A percentile compares a stretch with the other conserved stretches of the same genome.
phyloP scores from a whole-genome alignment of 2,888 invertebrate species.

The Tuberolachnus salignus region DNA sequence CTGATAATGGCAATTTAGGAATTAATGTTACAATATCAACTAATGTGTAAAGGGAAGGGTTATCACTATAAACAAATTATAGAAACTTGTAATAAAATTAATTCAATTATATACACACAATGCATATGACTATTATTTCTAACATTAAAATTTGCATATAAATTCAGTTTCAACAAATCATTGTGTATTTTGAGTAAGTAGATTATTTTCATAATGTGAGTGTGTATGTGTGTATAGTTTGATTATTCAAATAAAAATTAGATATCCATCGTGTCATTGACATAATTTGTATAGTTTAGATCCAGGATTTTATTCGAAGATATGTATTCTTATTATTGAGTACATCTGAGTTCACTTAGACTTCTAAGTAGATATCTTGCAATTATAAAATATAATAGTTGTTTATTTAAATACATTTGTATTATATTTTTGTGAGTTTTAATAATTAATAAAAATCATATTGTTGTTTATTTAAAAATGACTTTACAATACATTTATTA shows the following conservation, averaged over 20 bases:
- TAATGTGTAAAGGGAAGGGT: constrained; percentile 16
- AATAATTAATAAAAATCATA: neutral
- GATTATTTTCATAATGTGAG: neutral
- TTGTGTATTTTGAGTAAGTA: neutral
- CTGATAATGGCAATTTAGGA: constrained; percentile 98
- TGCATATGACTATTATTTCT: constrained; percentile 26
- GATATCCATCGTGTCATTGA: neutral
- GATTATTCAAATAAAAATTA: no score
- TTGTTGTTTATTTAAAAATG: constrained; percentile 32
- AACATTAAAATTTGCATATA: neutral
- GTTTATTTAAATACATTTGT: neutral
- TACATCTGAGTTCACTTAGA: constrained; percentile 4
- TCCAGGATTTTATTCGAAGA: neutral
- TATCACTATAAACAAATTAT: neutral
- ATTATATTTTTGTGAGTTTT: constrained; percentile 17
- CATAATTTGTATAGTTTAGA: neutral
- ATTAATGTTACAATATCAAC: constrained; percentile 99
- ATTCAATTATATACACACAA: neutral
- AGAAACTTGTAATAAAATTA: neutral
- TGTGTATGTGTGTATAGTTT: constrained; percentile 1
- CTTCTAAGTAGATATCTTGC: neutral
- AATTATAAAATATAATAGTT: neutral
- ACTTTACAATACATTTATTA: neutral
- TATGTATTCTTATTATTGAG: constrained; percentile 29
- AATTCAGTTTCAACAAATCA: neutral